Evolutionary conservation across 2,113 vertebrate genomes (phyloP), one percentile per base, ranked within the genome.

Genomic region (Xenotilapia caudafasciata): DNA sequence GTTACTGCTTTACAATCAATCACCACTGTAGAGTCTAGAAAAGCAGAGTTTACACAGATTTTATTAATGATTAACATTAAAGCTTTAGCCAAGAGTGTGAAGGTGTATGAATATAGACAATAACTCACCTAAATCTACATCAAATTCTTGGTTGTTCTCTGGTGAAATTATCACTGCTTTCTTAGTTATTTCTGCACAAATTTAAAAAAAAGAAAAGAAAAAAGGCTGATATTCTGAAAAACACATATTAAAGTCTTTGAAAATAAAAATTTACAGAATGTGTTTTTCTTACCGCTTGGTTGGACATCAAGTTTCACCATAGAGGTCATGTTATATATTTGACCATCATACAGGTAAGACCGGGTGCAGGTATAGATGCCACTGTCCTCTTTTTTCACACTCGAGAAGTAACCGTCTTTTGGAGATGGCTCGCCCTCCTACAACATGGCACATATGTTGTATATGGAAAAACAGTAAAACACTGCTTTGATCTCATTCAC

Each of bases 101-200:
- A 13, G 14, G 13, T 15, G 1, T n/a, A 6, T 33, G 7, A 6
- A 10, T 51, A 7, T 28, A 23, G 7, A 17, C 19, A 81, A 28
- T 21, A 31, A 82, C 85, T 95, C 90, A 96, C 95, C 94, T 23
- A 95, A 15, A 73, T 93, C 86, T 38, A 95, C 93, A 2, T 8
- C 0, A 85, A 93, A 70, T 1, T 45, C 28, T 1, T 87, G 21
- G 6, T 53, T 35, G 1, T 23, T 4, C 1, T 1, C 6, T 4
- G 94, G 94, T 9, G 56, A 84, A 45, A 31, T 33, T 0, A 60
- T 60, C 28, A 11, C 26, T 5, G 84, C 9, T 19, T 21, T 26
- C 11, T 38, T 31, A 26, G 3, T 0, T 17, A 6, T 7, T 33
- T 10, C 92, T 94, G 80, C 45, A 6, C 8, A 51, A n/a, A 9